These are phyloP conservation scores for Ephestia elutella DNA, from an alignment of 1,140 invertebrate genomes.

Conservation along the genomic window DNA sequence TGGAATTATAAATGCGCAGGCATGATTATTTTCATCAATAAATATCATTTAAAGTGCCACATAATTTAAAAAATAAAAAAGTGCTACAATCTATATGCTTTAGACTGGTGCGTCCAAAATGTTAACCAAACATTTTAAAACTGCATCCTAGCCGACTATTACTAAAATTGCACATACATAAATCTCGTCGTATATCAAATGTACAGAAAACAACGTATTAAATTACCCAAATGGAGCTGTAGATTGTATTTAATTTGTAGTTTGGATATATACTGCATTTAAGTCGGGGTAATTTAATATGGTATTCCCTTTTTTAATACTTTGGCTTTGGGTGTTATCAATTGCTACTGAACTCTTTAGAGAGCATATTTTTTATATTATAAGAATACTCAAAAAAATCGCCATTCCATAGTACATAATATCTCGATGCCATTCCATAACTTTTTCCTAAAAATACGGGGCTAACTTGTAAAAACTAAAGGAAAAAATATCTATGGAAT, in stretches of 20 bases:
- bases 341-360: neutral
- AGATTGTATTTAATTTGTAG: too few relatives aligned
- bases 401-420: too few relatives aligned
- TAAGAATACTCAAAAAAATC: too few relatives aligned
- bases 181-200: neutral
- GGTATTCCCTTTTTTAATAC: neutral
- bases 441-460: neutral
- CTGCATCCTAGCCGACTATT: constrained; percentile 29
- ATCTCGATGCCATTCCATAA: neutral
- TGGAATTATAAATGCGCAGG: constrained; percentile 66
- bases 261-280: too few relatives aligned
- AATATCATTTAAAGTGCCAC: constrained; percentile 65
- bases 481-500: too few relatives aligned
- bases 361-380: neutral
- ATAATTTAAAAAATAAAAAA: constrained; percentile 55
- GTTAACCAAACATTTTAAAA: constrained; percentile 33
- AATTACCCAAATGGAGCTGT: neutral
- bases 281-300: neutral
- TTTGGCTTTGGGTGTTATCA: neutral
- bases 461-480: too few relatives aligned
- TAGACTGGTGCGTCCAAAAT: constrained; percentile 61
- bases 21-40: constrained; percentile 59
- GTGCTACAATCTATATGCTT: constrained; percentile 59
- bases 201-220: neutral
- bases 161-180: constrained; percentile 21